phyloP scores from a whole-genome alignment of 2,797 vertebrate genomes.

The Cetoscarus ocellatus region DNA sequence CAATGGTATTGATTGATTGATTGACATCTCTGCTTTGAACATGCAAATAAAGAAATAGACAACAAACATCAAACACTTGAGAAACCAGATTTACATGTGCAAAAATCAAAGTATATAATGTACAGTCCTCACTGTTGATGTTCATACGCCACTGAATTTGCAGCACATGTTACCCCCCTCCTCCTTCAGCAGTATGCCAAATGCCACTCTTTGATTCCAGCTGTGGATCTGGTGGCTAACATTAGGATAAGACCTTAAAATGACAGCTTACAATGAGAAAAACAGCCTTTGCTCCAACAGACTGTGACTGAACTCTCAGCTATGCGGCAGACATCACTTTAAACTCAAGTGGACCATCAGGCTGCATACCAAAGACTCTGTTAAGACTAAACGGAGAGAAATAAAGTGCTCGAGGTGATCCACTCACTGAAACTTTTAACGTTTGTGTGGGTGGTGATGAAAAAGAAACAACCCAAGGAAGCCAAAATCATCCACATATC shows the following conservation, averaged over 20 bases:
- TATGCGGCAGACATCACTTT: constrained; percentile 43
- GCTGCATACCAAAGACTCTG: constrained; percentile 53
- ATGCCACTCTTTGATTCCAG: neutral
- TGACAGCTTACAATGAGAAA: constrained; percentile 1
- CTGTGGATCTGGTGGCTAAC: neutral
- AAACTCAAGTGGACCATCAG: constrained; percentile 48
- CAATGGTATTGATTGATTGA: no score
- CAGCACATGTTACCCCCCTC: no score
- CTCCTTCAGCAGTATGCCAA: no score
- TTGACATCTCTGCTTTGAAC: no score
- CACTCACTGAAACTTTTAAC: constrained; percentile 35
- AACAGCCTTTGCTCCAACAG: neutral
- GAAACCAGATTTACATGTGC: no score
- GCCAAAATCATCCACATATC: constrained; percentile 9
- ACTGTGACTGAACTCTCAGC: constrained; percentile 14
- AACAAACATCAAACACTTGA: no score
- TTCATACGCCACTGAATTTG: no score
- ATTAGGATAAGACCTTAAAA: constrained; percentile 2
- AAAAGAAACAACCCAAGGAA: constrained; percentile 1
- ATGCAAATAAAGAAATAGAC: no score
- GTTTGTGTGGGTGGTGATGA: constrained; percentile 10
- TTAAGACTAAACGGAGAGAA: constrained; percentile 57
- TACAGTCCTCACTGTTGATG: no score
- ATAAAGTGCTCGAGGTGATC: constrained; percentile 47
- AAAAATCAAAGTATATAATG: no score